phyloP scores from a whole-genome alignment of 2,113 vertebrate genomes.

The Lipotes vexillifer region DNA sequence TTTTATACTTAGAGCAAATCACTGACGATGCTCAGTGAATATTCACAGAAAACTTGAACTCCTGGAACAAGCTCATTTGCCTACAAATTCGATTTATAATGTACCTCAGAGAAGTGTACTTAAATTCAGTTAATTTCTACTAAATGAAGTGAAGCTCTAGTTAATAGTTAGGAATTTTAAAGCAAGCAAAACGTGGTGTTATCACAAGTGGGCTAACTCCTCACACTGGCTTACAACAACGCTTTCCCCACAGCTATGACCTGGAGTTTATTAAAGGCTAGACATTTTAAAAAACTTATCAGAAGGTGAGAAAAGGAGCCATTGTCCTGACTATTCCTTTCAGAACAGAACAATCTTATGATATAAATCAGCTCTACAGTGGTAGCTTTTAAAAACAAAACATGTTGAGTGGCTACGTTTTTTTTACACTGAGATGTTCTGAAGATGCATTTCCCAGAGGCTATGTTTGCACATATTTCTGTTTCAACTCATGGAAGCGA shows the following conservation, averaged over 20 bases:
- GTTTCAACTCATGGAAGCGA: neutral
- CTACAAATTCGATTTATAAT: slow-evolving; percentile 46
- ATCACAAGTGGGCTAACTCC: neutral
- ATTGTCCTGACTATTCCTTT: neutral
- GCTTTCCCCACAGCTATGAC: neutral
- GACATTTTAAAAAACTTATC: neutral
- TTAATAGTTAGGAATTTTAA: slow-evolving; percentile 50
- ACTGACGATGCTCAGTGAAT: neutral
- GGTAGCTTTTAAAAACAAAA: neutral
- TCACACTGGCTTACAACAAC: neutral
- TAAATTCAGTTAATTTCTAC: slow-evolving; percentile 46
- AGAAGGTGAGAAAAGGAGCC: neutral
- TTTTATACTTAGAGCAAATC: neutral
- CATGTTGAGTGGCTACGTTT: neutral
- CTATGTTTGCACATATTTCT: neutral
- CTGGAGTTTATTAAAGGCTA: neutral
- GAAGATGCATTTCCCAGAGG: neutral
- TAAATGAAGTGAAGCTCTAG: slow-evolving; percentile 40
- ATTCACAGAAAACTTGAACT: slow-evolving; percentile 32
- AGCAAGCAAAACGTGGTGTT: slow-evolving; percentile 9
- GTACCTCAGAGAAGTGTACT: slow-evolving; percentile 16
- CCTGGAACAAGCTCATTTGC: slow-evolving; percentile 25
- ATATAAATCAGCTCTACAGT: neutral
- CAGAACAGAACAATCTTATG: neutral
- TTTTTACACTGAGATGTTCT: neutral